phyloP scores from a whole-genome alignment of 2,888 invertebrate species.

The Laspeyria flexula region DNA sequence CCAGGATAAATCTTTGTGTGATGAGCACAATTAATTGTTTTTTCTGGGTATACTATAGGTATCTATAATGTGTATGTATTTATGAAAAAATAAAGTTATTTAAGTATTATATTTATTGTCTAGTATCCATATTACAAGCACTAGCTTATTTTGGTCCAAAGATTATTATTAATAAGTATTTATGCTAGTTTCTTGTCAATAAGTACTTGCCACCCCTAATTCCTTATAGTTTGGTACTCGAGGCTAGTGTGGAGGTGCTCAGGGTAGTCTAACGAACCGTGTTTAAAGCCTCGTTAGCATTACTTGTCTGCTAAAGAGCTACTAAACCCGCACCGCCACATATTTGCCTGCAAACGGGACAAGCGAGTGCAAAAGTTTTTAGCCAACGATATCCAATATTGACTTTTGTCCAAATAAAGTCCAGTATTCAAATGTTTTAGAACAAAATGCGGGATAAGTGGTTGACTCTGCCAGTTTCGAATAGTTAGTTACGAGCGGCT shows the following conservation, averaged over 20 bases:
- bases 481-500: not conserved
- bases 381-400: constrained; percentile 8
- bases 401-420: constrained; percentile 13
- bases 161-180: no score
- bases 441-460: constrained; percentile 21
- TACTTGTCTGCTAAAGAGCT: constrained; percentile 60
- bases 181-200: not conserved
- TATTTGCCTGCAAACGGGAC: constrained; percentile 23
- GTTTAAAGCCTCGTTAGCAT: constrained; percentile 63
- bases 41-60: no score
- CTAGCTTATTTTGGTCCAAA: no score
- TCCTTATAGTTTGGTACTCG: constrained; percentile 14
- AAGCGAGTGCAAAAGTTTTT: not conserved
- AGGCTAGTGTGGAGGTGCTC: constrained; percentile 32
- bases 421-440: constrained; percentile 20
- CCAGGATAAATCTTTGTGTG: no score
- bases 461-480: constrained; percentile 7
- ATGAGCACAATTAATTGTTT: no score
- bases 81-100: no score
- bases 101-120: no score
- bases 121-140: no score
- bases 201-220: constrained; percentile 30
- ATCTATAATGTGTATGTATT: no score
- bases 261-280: constrained; percentile 59
- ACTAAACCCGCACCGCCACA: constrained; percentile 18